Conservation (phyloP, 2,113 vertebrate genomes). For the Channa argus region DNA sequence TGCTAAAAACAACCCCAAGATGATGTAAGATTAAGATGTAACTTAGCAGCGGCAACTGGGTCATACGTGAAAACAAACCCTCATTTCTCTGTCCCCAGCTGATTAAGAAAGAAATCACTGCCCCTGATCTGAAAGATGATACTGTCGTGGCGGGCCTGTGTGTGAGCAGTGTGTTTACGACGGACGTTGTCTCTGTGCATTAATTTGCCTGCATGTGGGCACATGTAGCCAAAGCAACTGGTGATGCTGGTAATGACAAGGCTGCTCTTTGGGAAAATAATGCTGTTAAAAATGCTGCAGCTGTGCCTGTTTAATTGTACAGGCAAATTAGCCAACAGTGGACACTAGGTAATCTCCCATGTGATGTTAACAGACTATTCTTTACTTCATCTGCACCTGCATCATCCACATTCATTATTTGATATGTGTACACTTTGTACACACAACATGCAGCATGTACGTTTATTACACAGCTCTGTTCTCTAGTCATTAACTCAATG, state of each 20-base stretch:
- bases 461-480: neutral
- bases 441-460: neutral
- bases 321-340: slow-evolving; percentile 54
- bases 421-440: neutral
- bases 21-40: slow-evolving; percentile 6
- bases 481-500: too few relatives aligned
- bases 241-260: slow-evolving; percentile 48
- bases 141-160: neutral
- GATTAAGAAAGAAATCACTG: slow-evolving; percentile 20
- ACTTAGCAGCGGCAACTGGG: slow-evolving; percentile 5
- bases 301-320: slow-evolving; percentile 64
- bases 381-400: neutral
- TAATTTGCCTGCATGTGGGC: slow-evolving; percentile 29
- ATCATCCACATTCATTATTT: neutral
- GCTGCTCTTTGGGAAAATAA: slow-evolving; percentile 52
- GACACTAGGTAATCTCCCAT: slow-evolving; percentile 45
- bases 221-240: slow-evolving; percentile 39
- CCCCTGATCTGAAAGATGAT: slow-evolving; percentile 1
- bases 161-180: slow-evolving; percentile 9
- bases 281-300: slow-evolving; percentile 59
- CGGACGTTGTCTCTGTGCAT: neutral
- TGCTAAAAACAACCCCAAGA: slow-evolving; percentile 64
- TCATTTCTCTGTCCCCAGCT: slow-evolving; percentile 21
- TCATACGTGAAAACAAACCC: neutral
- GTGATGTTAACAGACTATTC: slow-evolving; percentile 33